These are phyloP conservation scores for Criorhina ranunculi DNA, from an alignment of 2,888 invertebrate species.

Conservation along the genomic window DNA sequence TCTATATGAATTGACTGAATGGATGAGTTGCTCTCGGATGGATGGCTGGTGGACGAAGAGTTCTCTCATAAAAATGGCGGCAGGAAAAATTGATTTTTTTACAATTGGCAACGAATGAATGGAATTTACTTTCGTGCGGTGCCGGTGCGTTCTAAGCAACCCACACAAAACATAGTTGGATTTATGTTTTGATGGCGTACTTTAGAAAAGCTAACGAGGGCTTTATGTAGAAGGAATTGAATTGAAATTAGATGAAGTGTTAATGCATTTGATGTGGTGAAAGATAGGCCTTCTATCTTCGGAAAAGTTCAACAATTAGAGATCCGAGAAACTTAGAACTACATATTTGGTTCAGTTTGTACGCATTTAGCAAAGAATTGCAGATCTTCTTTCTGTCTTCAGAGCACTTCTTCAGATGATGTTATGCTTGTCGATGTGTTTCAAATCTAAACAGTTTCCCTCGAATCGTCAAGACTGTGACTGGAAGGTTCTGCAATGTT, in stretches of 20 bases:
- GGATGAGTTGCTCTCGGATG: slow-evolving; percentile 18
- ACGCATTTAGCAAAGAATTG: no score
- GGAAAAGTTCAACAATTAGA: no score
- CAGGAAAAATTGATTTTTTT: slow-evolving; percentile 39
- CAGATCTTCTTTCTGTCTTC: no score
- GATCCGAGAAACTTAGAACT: no score
- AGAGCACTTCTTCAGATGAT: no score
- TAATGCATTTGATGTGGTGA: no score
- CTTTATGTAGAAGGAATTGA: background rate
- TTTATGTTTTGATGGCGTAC: background rate
- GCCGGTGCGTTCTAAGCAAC: slow-evolving; percentile 39
- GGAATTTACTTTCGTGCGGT: slow-evolving; percentile 46
- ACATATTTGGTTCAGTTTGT: no score
- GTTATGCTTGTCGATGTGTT: no score
- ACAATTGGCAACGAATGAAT: slow-evolving; percentile 59
- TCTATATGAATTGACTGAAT: slow-evolving; percentile 33
- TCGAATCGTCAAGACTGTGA: no score
- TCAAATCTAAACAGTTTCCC: no score
- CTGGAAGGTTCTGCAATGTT: no score
- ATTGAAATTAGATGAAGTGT: background rate
- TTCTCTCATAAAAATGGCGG: slow-evolving; percentile 9
- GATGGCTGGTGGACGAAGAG: slow-evolving; percentile 8
- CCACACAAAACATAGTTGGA: slow-evolving; percentile 16
- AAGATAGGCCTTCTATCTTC: no score
- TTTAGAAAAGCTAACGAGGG: background rate